Base-by-base conservation (phyloP, 53 echinoderm and acorn worm species). In the Luidia sarsii region DNA sequence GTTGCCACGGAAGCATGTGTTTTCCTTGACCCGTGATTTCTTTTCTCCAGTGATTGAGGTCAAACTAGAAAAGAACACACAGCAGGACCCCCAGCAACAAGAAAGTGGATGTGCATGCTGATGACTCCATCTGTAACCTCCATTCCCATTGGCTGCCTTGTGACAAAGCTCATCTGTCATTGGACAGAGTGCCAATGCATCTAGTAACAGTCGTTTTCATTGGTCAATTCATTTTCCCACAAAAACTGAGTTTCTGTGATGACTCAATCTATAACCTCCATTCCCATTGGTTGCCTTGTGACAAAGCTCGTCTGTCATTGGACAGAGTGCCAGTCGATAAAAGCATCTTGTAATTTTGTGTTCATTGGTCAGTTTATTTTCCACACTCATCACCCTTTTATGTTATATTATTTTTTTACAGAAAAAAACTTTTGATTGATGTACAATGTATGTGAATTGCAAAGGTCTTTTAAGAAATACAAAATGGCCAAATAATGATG, bases 11-110 rank as follows among this genome's bases (percentile, higher is more conserved):
- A 41, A 72, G 72, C 72, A 72, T 72, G 72, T 65, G 50, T 37
- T 59, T 86, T 92, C 88, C 92, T 88, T 92, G 88, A 85, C 84
- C 92, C 60, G 65, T 48, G 66, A 41, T 81, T 83, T 79, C 68
- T 63, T 59, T 73, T 79, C 68, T 35, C 60, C 95, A 95, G 95
- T 95, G 88, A 95, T 92, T 33, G 95, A 95, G 64, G 92, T 95
- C 50, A 92, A 87, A 81, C 92, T 95, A n/a, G 87, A 92, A 82
- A 87, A 87, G 81, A 95, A 80, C 70, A 72, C 85, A 70, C 69
- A 82, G 37, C 91, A 90, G 68, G 95, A 92, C 29, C 71, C 90
- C 33, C 92, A 74, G 54, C 90, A 81, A 28, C 90, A 82, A 80
- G 86, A 84, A 31, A 75, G 92, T 66, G 63, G 88, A 57, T 95